Percentiles rank a stretch among this genome's conserved stretches.
Evolutionary conservation across 64 coral and sea anemone species (phyloP).

Genomic region (Stichodactyla helianthus): DNA sequence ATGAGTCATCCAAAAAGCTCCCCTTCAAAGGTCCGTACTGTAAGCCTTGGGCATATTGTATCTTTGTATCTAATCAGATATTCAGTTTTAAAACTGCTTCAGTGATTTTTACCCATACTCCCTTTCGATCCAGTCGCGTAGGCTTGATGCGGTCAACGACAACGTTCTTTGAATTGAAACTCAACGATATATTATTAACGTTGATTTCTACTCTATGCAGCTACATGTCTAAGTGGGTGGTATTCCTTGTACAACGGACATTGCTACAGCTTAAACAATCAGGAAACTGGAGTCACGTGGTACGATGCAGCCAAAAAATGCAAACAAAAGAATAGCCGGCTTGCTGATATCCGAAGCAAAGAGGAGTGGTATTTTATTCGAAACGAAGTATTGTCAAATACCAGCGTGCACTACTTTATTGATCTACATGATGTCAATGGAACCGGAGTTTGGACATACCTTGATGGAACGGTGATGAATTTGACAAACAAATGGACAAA

Average conservation of each 20-base stretch:
- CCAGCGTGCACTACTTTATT: background rate
- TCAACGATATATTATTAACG: too few species aligned
- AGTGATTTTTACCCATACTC: too few species aligned
- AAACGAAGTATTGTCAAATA: background rate
- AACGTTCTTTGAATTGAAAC: too few species aligned
- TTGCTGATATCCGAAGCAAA: background rate
- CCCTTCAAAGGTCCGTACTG: too few species aligned
- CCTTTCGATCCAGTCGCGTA: too few species aligned
- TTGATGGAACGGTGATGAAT: background rate
- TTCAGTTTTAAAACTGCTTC: too few species aligned
- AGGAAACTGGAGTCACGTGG: background rate
- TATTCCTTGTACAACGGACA: background rate
- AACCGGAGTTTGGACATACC: background rate
- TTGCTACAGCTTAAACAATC: background rate
- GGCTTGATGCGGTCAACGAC: too few species aligned
- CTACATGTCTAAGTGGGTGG: background rate
- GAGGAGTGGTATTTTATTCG: background rate
- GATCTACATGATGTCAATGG: background rate
- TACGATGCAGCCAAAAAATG: background rate
- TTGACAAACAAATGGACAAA: background rate
- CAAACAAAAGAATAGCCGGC: background rate
- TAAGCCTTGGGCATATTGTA: too few species aligned
- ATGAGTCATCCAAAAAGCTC: too few species aligned
- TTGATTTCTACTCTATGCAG: background rate
- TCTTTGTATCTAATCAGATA: too few species aligned